Evolutionary conservation across 2,888 invertebrate genomes (phyloP).

Genomic region (Maniola hyperantus): DNA sequence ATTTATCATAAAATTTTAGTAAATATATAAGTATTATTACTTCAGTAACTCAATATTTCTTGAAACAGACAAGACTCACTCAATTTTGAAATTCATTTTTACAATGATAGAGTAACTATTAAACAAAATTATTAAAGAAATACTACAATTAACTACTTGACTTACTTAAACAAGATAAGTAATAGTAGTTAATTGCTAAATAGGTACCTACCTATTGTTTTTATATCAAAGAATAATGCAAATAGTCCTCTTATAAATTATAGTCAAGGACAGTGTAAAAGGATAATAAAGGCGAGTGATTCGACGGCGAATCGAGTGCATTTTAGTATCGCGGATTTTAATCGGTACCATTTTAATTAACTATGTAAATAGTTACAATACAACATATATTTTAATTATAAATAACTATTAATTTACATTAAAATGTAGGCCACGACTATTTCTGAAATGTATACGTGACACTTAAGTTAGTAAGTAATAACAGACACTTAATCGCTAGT

Average conservation of each 20-base stretch:
- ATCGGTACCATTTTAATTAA: constrained; percentile 19
- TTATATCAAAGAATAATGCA: not conserved
- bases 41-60: too few species aligned
- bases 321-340: constrained; percentile 18
- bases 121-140: too few species aligned
- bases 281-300: constrained; percentile 28
- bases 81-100: too few species aligned
- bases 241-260: constrained; percentile 21
- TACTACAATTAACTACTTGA: too few species aligned
- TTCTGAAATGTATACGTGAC: constrained; percentile 2
- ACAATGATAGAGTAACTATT: too few species aligned
- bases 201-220: constrained; percentile 3
- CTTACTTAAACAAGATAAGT: too few species aligned
- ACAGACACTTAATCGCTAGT: not conserved
- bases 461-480: too few species aligned
- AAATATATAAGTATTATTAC: too few species aligned
- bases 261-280: constrained; percentile 26
- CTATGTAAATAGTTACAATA: not conserved
- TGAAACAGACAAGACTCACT: too few species aligned
- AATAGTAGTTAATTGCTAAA: too few species aligned
- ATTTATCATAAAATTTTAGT: too few species aligned
- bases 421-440: constrained; percentile 10
- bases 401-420: constrained; percentile 11
- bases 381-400: not conserved
- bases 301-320: constrained; percentile 10